phyloP scores from a whole-genome alignment of 2,113 vertebrate species.

The Geococcyx californianus region DNA sequence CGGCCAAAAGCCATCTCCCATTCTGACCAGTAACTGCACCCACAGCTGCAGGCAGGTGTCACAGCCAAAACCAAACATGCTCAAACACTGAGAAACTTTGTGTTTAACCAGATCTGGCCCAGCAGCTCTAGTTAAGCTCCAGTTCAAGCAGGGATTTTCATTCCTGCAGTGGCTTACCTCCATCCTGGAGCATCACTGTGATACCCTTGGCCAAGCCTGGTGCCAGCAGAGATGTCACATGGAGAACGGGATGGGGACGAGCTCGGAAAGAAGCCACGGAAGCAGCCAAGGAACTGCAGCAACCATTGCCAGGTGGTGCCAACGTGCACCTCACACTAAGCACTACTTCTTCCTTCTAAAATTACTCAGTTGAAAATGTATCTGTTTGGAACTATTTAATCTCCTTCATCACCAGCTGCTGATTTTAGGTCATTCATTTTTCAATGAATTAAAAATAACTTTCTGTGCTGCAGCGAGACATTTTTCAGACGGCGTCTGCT shows the following conservation, averaged over 20 bases:
- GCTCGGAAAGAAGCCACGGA: background rate
- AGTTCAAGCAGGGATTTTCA: background rate
- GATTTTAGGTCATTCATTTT: constrained; percentile 65
- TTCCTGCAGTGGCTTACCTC: background rate
- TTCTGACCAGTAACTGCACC: background rate
- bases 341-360: background rate
- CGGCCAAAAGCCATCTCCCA: fast-evolving
- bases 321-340: background rate
- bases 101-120: background rate
- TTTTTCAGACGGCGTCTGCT: constrained; percentile 38
- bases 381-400: constrained; percentile 67
- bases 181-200: fast-evolving
- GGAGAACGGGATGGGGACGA: fast-evolving
- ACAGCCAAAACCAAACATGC: background rate
- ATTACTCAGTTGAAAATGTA: constrained; percentile 46
- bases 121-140: background rate
- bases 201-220: fast-evolving
- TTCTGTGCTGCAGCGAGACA: background rate
- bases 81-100: background rate
- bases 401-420: constrained; percentile 51
- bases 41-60: background rate
- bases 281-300: background rate
- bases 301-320: background rate
- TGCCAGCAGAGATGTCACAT: fast-evolving
- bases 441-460: constrained; percentile 62